Evolutionary conservation across 2,113 vertebrate species (phyloP).

Genomic region (Ophiodon elongatus): DNA sequence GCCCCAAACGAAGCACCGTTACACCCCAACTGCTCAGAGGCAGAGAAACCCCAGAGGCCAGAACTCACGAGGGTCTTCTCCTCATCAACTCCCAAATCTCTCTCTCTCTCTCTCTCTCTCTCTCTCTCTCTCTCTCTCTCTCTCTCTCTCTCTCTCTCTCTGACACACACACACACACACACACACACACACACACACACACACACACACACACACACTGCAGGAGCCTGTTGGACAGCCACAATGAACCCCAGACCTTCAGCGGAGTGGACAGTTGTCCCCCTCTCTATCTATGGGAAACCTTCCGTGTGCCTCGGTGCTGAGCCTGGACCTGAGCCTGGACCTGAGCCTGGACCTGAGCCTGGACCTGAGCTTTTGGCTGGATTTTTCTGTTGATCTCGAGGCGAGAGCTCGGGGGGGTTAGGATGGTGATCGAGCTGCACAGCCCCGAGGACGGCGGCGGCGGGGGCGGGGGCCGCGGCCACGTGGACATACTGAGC

Average conservation of each 20-base stretch:
- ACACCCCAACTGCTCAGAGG: conserved; percentile 52
- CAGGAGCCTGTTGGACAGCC: conserved; percentile 22
- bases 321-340: conserved; percentile 34
- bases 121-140: too few species aligned
- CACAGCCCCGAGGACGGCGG: conserved; percentile 26
- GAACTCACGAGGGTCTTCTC: conserved; percentile 49
- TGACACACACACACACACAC: conserved; percentile 5
- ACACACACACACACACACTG: conserved; percentile 15
- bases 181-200: conserved; percentile 11
- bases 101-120: conserved; percentile 22
- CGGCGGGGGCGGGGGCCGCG: conserved; percentile 67
- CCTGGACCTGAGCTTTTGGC: conserved; percentile 15
- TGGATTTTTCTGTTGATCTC: conserved; percentile 27
- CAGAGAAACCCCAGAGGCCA: conserved; percentile 37
- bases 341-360: conserved; percentile 35
- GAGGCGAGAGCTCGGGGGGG: neutral
- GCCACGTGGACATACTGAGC: conserved; percentile 74
- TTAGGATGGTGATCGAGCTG: conserved; percentile 84
- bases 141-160: too few species aligned
- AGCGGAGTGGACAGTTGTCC: conserved; percentile 36
- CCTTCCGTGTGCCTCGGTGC: conserved; percentile 8
- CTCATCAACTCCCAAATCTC: conserved; percentile 22
- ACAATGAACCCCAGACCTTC: conserved; percentile 54
- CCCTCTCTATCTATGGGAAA: conserved; percentile 36
- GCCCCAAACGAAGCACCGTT: conserved; percentile 56